Evolutionary conservation across 1,140 invertebrate genomes (phyloP), one percentile per base, ranked within the genome.

Genomic region (Lineus longissimus): DNA sequence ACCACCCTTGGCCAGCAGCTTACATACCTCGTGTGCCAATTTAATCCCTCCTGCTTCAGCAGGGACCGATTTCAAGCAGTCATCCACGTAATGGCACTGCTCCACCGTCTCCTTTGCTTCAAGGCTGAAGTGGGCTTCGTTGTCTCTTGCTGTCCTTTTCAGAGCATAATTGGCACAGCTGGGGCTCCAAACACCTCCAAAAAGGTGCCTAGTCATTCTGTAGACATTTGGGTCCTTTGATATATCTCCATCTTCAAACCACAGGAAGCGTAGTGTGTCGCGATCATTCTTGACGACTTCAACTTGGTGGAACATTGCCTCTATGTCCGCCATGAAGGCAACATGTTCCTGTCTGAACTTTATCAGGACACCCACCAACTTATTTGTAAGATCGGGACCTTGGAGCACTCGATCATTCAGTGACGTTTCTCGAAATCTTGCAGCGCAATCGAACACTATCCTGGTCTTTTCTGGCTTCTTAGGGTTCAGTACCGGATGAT

Each of bases 361-460:
- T 0, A 67, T 27, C 19, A 74, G 64, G 4, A 73, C 66, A 27
- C 64, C 71, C 13, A 72, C 33, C 17, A 75, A 55, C 36, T 19
- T 55, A 54, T 58, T 74, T 66, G 83, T 81, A 0, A 84, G 56
- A 61, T 75, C 75, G 6, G 83, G 80, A 11, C 76, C 75, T 7
- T 63, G 27, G 0, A 70, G 45, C 17, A 77, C 36, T 11, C 45
- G 22, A 9, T 71, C 47, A 57, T 78, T 77, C 1, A 78, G 51
- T 6, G 71, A 76, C 23, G 54, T 63, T 27, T 70, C 71, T 25
- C 59, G 15, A 54, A 58, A 68, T 43, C 56, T 62, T 27, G 63
- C 63, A 29, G 51, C 41, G 51, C 62, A 70, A 40, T 72, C 70
- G 56, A 68, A 72, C n/a, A 72, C 70, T 22, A 70, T 40, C 31